Conservation (phyloP, 2,113 vertebrate genomes). For the Nyctibius bracteatus region DNA sequence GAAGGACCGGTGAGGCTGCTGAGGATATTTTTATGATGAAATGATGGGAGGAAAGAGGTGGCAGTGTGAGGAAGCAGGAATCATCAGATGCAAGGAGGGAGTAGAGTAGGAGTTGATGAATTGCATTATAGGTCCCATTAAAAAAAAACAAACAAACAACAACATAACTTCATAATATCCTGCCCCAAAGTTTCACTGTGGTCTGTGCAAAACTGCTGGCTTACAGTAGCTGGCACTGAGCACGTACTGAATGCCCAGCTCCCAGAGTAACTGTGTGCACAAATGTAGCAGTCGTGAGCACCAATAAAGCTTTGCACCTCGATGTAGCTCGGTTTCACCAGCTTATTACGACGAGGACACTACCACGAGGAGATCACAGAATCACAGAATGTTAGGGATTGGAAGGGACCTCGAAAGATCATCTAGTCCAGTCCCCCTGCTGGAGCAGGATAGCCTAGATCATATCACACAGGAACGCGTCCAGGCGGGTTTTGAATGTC, state of each 20-base stretch:
- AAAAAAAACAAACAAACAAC: background rate
- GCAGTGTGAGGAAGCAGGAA: background rate
- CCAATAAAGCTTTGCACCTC: background rate
- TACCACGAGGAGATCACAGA: background rate
- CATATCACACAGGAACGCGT: too few species aligned
- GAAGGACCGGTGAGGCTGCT: background rate
- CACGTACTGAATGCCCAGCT: background rate
- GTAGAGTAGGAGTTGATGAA: background rate
- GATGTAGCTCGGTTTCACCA: background rate
- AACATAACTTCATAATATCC: background rate
- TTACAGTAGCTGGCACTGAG: background rate
- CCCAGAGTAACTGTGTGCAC: background rate
- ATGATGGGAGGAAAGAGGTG: background rate
- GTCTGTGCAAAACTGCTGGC: background rate
- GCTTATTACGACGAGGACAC: background rate
- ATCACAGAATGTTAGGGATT: too few species aligned
- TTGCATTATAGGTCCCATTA: background rate
- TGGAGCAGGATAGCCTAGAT: too few species aligned
- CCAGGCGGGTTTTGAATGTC: too few species aligned
- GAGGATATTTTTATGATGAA: background rate
- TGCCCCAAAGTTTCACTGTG: background rate
- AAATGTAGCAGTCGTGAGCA: rapidly evolving
- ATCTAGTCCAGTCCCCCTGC: too few species aligned
- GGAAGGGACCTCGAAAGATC: too few species aligned
- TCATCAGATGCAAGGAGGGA: background rate